phyloP scores from a whole-genome alignment of 1,140 invertebrate genomes.

The Subanguina moxae region DNA sequence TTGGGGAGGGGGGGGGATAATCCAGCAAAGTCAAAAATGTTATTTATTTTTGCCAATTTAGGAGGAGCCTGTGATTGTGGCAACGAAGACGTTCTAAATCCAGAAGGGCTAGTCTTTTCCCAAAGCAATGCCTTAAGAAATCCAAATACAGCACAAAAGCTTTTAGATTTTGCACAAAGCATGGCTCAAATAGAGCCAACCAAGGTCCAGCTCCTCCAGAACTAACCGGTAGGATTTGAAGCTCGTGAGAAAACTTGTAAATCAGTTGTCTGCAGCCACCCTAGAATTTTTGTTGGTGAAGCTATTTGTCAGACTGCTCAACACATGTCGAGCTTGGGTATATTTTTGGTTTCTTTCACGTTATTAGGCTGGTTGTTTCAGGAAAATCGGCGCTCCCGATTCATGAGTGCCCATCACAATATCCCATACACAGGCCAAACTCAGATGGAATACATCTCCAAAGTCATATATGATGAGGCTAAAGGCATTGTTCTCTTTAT shows the following conservation, averaged over 20 bases:
- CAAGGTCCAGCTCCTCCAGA: neutral
- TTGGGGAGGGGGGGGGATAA: too few species aligned
- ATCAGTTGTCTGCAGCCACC: neutral
- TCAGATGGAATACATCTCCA: neutral
- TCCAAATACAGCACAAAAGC: neutral
- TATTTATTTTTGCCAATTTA: too few species aligned
- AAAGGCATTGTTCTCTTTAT: neutral
- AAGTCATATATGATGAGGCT: neutral
- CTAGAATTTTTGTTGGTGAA: conserved; percentile 23
- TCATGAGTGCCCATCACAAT: neutral
- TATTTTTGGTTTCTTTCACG: neutral
- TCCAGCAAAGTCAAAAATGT: too few species aligned
- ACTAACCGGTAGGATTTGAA: neutral
- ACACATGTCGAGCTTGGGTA: conserved; percentile 11
- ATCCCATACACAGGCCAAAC: neutral
- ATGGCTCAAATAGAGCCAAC: neutral
- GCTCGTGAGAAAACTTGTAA: too few species aligned
- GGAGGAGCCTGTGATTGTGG: neutral
- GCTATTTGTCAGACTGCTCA: conserved; percentile 11
- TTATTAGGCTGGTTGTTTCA: neutral
- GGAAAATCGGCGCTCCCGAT: neutral
- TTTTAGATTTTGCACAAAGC: conserved; percentile 2
- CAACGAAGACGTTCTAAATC: neutral
- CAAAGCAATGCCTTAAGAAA: neutral
- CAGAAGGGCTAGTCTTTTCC: neutral